Evolutionary conservation across 2,113 vertebrate genomes (phyloP), one percentile per base, ranked within the genome.

Genomic region (Panthera tigris): DNA sequence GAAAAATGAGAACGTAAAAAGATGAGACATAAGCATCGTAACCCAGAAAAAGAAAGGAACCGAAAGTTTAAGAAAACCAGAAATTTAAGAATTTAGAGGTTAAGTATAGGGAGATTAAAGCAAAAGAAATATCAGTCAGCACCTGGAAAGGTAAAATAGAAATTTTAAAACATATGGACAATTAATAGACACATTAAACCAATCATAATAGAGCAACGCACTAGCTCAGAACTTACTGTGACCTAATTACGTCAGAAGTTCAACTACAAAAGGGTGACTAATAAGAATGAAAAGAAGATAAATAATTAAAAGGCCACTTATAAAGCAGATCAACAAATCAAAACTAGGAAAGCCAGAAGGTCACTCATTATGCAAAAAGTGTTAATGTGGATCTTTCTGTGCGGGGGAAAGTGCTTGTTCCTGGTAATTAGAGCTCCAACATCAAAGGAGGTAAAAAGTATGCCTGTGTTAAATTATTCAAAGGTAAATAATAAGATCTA

Each of bases 281-380:
- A 52, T 48, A 92, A 84, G 92, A 89, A 73, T 57, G 33, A 68
- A 94, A 92, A 85, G 63, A 55, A 41, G 89, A 89, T 89, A 73
- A 41, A 85, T 81, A 61, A 96, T 85, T 85, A 68, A 81, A 95
- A 91, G 33, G 66, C 52, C 41, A 41, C 13, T 91, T 90, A 57
- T 4, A 86, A 61, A 92, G 27, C 33, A 76, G 25, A 90, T 52
- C 68, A 52, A 90, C 11, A 36, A 52, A 36, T 48, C 11, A 65
- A 93, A 82, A 93, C 19, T 52, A 81, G 0, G 11, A 80, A 57
- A 50, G 25, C 80, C 25, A 36, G 57, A 50, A 9, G 41, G 36
- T 87, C 50, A 39, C 39, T 95, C 41, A 11, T 78, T 29, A 65
- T 33, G 55, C 31, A 29, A 25, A 33, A 61, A 14, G 19, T 8